phyloP scores from a whole-genome alignment of 2,113 vertebrate genomes.

The Cisticola juncidis region DNA sequence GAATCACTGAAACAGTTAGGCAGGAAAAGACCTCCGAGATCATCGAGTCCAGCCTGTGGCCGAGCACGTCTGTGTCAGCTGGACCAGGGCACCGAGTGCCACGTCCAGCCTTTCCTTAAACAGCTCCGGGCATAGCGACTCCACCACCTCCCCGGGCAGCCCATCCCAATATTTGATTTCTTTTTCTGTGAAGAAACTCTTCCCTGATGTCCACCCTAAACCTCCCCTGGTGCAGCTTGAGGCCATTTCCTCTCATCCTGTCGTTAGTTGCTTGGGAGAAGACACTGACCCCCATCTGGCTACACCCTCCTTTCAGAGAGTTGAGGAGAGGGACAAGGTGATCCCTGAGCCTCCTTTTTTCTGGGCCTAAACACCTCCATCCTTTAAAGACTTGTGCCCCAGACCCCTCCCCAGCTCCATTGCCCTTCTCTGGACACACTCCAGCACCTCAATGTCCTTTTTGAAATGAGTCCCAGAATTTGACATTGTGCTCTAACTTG shows the following conservation, averaged over 20 bases:
- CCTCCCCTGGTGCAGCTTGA: not conserved
- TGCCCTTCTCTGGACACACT: not conserved
- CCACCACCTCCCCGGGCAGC: not conserved
- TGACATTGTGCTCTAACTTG: not conserved
- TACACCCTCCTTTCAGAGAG: not conserved
- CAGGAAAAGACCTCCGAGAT: not conserved
- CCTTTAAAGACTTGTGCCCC: not conserved
- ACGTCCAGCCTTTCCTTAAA: not conserved
- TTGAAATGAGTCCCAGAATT: not conserved
- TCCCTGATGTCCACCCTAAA: not conserved
- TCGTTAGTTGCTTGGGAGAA: not conserved
- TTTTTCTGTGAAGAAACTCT: not conserved
- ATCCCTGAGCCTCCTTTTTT: not conserved
- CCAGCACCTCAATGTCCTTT: not conserved
- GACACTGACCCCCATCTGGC: no score
- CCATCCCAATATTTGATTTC: no score
- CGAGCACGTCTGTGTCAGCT: accelerated
- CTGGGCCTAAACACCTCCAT: not conserved
- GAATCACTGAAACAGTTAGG: not conserved
- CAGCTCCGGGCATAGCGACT: no score
- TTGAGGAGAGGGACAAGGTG: not conserved
- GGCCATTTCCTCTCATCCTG: not conserved
- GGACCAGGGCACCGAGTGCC: not conserved
- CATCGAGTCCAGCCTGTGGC: not conserved
- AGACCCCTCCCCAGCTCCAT: not conserved